Conservation (phyloP, 2,113 vertebrate genomes). For the Siniperca knerii region DNA sequence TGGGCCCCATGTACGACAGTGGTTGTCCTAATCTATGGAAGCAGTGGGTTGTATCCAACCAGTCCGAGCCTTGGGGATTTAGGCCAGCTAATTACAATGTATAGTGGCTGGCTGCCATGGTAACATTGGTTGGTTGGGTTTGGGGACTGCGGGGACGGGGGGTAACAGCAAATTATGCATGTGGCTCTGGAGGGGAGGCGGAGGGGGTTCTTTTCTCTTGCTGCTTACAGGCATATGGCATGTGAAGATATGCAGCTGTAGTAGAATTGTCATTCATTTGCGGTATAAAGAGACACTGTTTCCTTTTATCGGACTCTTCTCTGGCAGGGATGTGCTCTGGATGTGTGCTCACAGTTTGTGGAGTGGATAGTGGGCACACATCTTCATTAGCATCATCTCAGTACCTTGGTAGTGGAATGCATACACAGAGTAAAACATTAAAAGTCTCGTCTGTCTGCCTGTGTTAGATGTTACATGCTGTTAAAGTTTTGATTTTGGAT, state of each 20-base stretch:
- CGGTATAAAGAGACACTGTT: constrained; percentile 32
- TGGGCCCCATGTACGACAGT: constrained; percentile 2
- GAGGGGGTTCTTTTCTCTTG: constrained; percentile 59
- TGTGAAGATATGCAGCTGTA: constrained; percentile 69
- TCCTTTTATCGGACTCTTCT: constrained; percentile 41
- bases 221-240: constrained; percentile 66
- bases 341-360: constrained; percentile 39
- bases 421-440: not conserved
- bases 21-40: constrained; percentile 54
- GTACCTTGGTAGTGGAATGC: constrained; percentile 6
- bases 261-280: constrained; percentile 57
- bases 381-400: constrained; percentile 30
- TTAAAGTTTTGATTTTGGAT: constrained; percentile 16
- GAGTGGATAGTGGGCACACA: constrained; percentile 45
- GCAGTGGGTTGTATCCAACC: constrained; percentile 57
- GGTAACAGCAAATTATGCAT: constrained; percentile 49
- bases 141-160: constrained; percentile 18
- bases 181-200: constrained; percentile 16
- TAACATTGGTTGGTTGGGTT: constrained; percentile 66
- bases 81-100: constrained; percentile 77
- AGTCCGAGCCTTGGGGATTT: constrained; percentile 56
- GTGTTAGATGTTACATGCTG: not conserved
- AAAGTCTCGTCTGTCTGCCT: constrained; percentile 9
- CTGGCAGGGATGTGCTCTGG: constrained; percentile 23
- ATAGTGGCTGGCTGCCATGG: constrained; percentile 77